Base-by-base conservation (phyloP, 2,888 invertebrate species). In the Tenthredo amoena region DNA sequence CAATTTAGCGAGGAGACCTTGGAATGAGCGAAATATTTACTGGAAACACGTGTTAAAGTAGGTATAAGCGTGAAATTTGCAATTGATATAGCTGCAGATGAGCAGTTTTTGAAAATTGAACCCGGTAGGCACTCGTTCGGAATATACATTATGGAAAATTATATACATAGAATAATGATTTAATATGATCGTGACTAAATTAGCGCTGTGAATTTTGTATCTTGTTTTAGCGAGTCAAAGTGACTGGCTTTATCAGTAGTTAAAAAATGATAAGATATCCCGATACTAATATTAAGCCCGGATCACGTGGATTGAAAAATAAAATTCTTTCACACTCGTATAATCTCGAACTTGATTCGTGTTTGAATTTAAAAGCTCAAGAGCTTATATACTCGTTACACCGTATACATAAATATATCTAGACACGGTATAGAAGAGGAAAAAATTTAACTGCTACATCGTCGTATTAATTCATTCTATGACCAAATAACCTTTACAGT, bases 281-380 rank as follows among this genome's bases (percentile, higher is more conserved):
- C 15, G 12, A 34, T 34, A 68, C 34, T 34, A 34, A 7, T 68
- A 34, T 68, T 34, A 68, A 68, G 31, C 68, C 34, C 12, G 68
- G 68, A 65, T 65, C 2, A 65, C 15, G 65, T 26, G 65, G 65
- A 65, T 65, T 65, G 65, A 68, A 68, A 34, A 68, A 34, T 34
- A 68, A 34, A 5, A 68, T 68, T 18, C 18, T 68, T 68, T 68
- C 26, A 58, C 2, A 6, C 21, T 7, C 6, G 58, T 58, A 58
- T 21, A 21, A 58, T 15, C 15, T 47, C 21, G 58, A 62, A 62
- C 9, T 2, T 62, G 6, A 62, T 62, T 9, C 26, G 3, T 26
- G 62, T 62, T 12, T 26, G 15, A 68, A 34, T 68, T 68, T 1
- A 26, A 68, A 68, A 34, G 31, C 68, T 68, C 18, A 26, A 18